Percentiles rank a stretch among this genome's conserved stretches.
Conservation (phyloP, 1,140 invertebrate genomes). For the Leptopilina boulardi region DNA sequence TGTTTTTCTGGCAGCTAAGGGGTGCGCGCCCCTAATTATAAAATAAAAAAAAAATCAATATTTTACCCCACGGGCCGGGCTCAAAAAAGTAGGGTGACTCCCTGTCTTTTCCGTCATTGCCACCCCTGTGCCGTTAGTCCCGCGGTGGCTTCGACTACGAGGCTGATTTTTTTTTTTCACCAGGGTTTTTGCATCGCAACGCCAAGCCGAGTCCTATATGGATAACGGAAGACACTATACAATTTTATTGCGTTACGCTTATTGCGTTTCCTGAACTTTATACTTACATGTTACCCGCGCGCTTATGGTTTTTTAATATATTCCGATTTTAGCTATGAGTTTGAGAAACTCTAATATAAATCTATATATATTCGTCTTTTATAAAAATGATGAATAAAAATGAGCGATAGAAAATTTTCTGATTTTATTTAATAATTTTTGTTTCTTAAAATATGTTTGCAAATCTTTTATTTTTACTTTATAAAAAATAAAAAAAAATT, state of each 20-base stretch:
- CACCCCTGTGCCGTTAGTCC: conserved; percentile 62
- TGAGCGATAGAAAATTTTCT: background rate
- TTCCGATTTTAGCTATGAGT: conserved; percentile 17
- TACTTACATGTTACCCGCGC: conserved; percentile 60
- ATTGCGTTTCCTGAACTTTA: conserved; percentile 69
- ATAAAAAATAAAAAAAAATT: no score
- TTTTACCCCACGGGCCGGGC: conserved; percentile 69
- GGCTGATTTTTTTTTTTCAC: conserved; percentile 63
- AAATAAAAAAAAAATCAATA: conserved; percentile 77
- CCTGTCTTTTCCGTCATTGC: conserved; percentile 66
- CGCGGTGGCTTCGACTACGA: conserved; percentile 56
- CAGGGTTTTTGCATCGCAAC: conserved; percentile 35
- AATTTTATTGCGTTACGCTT: conserved; percentile 69
- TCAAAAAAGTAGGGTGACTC: conserved; percentile 74
- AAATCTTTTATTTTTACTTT: no score
- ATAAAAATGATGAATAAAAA: background rate
- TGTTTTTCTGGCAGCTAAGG: conserved; percentile 73
- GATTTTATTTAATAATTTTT: conserved; percentile 39
- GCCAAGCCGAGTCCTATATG: conserved; percentile 41
- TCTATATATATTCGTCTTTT: background rate
- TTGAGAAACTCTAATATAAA: conserved; percentile 25
- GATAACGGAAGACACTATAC: conserved; percentile 66
- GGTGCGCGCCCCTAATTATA: conserved; percentile 76
- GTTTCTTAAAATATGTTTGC: no score
- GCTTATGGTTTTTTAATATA: conserved; percentile 60